Conservation (phyloP, 2,888 invertebrate species). For the Trissolcus japonicus region DNA sequence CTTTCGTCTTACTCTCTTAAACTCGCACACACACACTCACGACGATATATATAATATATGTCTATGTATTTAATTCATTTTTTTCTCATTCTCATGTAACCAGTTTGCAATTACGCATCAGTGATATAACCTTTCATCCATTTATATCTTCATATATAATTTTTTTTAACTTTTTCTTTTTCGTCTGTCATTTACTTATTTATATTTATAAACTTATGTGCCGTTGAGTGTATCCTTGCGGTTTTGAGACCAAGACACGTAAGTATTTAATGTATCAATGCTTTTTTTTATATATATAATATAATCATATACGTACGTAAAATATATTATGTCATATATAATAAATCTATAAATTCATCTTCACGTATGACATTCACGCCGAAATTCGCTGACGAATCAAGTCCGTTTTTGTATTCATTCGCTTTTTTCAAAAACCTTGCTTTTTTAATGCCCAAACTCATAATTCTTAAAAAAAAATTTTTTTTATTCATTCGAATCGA, state of each 20-base stretch:
- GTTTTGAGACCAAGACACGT: constrained; percentile 58
- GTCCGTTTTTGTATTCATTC: constrained; percentile 12
- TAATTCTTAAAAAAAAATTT: constrained; percentile 23
- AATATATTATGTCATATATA: constrained; percentile 56
- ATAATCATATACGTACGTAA: constrained; percentile 51
- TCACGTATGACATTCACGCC: constrained; percentile 34
- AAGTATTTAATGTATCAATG: constrained; percentile 51
- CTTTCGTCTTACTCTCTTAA: constrained; percentile 60
- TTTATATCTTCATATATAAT: constrained; percentile 57
- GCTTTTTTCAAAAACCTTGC: constrained; percentile 28
- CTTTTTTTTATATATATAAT: constrained; percentile 36
- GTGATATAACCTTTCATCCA: constrained; percentile 40
- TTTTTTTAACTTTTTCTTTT: constrained; percentile 49
- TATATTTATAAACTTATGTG: constrained; percentile 50
- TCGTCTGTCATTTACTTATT: constrained; percentile 24
- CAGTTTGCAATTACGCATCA: constrained; percentile 53
- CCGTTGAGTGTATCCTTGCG: constrained; percentile 53
- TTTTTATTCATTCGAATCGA: no score
- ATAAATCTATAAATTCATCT: constrained; percentile 55
- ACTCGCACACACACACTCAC: constrained; percentile 54
- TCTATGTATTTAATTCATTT: constrained; percentile 37
- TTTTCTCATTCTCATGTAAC: constrained; percentile 38
- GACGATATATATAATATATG: constrained; percentile 52
- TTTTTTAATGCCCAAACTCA: constrained; percentile 58
- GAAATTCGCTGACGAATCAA: constrained; percentile 26